Evolutionary conservation across 1,140 invertebrate species (phyloP), one percentile per base, ranked within the genome.

Genomic region (Brachionus rubens): DNA sequence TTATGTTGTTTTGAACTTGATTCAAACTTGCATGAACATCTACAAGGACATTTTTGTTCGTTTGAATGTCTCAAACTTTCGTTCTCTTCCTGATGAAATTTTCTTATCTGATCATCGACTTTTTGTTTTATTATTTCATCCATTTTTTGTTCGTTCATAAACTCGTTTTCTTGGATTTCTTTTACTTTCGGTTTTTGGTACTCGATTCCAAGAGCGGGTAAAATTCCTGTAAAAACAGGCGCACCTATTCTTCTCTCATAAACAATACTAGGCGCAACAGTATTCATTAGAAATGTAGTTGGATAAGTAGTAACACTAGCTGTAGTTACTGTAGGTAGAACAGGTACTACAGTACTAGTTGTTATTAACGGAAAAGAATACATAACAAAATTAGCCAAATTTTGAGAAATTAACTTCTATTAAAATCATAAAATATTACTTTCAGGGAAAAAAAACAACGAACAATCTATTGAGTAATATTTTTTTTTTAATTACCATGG

Each of bases 121-220:
- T 36, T 19, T 65, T 65, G 19, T 43, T 43, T 65, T 7, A 65
- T 65, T 12, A 65, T 12, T 24, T 65, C 59, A 65, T 65, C 59
- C 21, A 65, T 24, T 65, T 43, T 26, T 65, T 43, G 41, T 12
- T 65, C 41, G 36, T 59, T 16, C 0, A n/a, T 19, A 3, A 19
- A 36, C 3, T 36, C 33, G 9, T 36, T 36, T 65, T 65, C 59
- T 43, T n/a, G n/a, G n/a, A n/a, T n/a, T n/a, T 65, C 24, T 0
- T 41, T 43, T 24, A 30, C 41, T 65, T 26, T 65, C 10, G 24
- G 12, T 9, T 65, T n/a, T 59, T 59, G 28, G 16, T 28, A 59
- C 6, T 59, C 30, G 59, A 41, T 41, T 12, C 16, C 36, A 65
- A 21, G 9, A 0, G 41, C 2, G 10, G 59, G 59, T 41, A 36